A percentile compares a stretch with the other conserved stretches of the same genome.
phyloP scores from a whole-genome alignment of 2,888 invertebrate genomes.

The Hetaerina titia region DNA sequence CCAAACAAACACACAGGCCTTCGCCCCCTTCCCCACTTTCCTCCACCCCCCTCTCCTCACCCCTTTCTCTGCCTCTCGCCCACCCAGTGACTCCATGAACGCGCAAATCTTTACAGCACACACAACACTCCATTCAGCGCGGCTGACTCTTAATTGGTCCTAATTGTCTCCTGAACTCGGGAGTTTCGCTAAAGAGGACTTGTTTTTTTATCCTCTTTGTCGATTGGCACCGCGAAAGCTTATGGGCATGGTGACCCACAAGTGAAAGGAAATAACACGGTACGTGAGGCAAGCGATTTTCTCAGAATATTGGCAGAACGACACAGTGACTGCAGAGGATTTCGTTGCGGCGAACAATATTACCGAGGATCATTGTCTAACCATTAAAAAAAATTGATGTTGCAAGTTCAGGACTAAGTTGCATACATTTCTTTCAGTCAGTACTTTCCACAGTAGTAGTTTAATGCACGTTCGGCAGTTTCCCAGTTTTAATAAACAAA shows the following conservation, averaged over 20 bases:
- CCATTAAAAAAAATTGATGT: background rate
- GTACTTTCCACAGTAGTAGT: too few species aligned
- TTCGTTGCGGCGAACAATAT: background rate
- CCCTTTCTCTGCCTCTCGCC: background rate
- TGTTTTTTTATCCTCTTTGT: background rate
- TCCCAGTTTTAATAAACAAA: too few species aligned
- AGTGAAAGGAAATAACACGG: slow-evolving; percentile 27
- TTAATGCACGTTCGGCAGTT: too few species aligned
- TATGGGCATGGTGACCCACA: slow-evolving; percentile 53
- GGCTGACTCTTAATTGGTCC: slow-evolving; percentile 23
- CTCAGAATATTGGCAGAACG: background rate
- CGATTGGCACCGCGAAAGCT: slow-evolving; percentile 23
- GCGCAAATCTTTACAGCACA: slow-evolving; percentile 33
- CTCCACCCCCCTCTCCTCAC: background rate
- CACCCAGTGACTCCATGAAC: slow-evolving; percentile 58
- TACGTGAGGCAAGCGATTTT: background rate
- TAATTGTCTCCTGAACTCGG: slow-evolving; percentile 59
- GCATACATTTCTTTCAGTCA: too few species aligned
- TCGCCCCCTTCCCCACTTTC: background rate
- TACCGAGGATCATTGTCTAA: background rate
- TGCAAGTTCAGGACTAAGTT: too few species aligned
- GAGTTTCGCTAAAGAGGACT: background rate
- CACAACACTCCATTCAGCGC: background rate
- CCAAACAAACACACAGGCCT: background rate
- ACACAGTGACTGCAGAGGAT: background rate